phyloP scores from a whole-genome alignment of 23 tunicate genomes.

The Ascidia mentula region DNA sequence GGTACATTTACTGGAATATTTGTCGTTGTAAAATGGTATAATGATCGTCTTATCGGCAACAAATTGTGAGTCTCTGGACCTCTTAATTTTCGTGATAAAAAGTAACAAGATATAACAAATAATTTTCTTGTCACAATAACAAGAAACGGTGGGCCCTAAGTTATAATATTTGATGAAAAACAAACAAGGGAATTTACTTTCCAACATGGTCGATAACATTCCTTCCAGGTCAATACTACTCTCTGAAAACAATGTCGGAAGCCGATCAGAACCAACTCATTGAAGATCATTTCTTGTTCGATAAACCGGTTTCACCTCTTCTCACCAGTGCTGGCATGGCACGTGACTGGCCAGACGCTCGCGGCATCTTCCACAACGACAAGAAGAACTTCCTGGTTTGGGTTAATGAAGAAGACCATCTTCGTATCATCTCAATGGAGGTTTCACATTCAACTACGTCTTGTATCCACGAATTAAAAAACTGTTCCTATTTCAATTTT shows the following conservation, averaged over 20 bases:
- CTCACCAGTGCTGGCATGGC: slow-evolving; percentile 89
- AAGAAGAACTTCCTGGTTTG: slow-evolving; percentile 90
- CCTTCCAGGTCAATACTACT: slow-evolving; percentile 68
- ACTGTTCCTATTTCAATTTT: too few species aligned
- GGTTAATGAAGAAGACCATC: slow-evolving; percentile 94
- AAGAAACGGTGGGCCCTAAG: background rate
- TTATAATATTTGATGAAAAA: background rate
- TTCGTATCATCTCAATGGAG: slow-evolving; percentile 86
- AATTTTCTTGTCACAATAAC: too few species aligned
- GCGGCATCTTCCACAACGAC: slow-evolving; percentile 94
- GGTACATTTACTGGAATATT: too few species aligned
- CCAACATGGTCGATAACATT: too few species aligned
- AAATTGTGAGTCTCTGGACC: too few species aligned
- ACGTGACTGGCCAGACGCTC: slow-evolving; percentile 97
- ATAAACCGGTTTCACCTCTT: slow-evolving; percentile 93
- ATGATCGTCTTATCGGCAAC: too few species aligned
- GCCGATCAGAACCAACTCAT: slow-evolving; percentile 83
- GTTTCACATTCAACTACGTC: too few species aligned
- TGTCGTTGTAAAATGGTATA: too few species aligned
- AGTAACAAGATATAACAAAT: too few species aligned
- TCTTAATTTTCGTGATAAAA: too few species aligned
- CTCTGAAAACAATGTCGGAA: slow-evolving; percentile 83
- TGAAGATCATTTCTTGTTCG: slow-evolving; percentile 22
- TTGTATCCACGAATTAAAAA: too few species aligned
- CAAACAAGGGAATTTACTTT: too few species aligned